A percentile compares a stretch with the other conserved stretches of the same genome.
These are phyloP conservation scores for Pagetopsis macropterus DNA, from an alignment of 2,797 vertebrate species.

Conservation along the genomic window DNA sequence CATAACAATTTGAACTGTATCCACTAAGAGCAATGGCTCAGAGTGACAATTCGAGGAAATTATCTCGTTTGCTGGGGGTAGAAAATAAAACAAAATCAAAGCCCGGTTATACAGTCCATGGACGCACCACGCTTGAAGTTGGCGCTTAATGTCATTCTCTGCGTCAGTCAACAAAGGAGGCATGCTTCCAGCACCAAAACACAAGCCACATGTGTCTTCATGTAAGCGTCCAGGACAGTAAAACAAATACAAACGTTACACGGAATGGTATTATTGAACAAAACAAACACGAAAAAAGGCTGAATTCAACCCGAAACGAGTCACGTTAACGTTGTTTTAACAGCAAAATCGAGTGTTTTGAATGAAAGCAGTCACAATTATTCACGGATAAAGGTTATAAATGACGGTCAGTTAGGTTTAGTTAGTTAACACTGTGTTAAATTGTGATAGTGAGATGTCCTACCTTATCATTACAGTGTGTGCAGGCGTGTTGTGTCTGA, in stretches of 20 bases:
- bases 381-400: neutral
- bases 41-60: too few species aligned
- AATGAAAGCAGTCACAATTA: neutral
- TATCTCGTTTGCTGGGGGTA: too few species aligned
- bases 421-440: neutral
- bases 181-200: neutral
- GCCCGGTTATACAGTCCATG: neutral
- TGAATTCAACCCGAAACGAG: neutral
- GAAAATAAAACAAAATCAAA: neutral
- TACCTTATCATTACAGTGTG: constrained; percentile 39
- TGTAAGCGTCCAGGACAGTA: fast-evolving
- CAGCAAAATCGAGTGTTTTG: neutral
- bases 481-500: neutral
- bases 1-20: too few species aligned
- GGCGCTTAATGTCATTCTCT: constrained; percentile 57
- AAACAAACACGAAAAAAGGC: neutral
- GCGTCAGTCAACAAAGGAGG: constrained; percentile 29
- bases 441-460: fast-evolving
- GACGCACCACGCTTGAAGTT: neutral
- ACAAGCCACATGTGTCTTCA: neutral
- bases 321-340: neutral
- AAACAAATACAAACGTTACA: neutral
- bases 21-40: too few species aligned
- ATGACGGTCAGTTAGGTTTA: fast-evolving
- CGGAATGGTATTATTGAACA: neutral